Percentiles rank a stretch among this genome's conserved stretches.
phyloP scores from a whole-genome alignment of 1,140 invertebrate species.

The Lepeophtheirus salmonis region DNA sequence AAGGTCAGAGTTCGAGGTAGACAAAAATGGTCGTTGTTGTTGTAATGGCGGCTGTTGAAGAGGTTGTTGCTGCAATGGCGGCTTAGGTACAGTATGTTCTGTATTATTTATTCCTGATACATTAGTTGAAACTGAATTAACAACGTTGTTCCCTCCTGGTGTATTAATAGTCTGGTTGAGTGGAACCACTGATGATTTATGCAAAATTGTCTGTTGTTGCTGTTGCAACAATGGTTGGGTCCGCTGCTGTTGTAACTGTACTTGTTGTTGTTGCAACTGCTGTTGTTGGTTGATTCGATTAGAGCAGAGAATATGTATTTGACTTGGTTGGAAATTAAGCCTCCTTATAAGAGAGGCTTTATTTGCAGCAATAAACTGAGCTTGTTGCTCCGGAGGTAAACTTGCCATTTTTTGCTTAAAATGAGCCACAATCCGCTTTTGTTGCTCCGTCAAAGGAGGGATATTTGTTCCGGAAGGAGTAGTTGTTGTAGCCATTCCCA shows the following conservation, averaged over 20 bases:
- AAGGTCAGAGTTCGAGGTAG: no score
- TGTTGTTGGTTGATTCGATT: no score
- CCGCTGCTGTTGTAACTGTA: no score
- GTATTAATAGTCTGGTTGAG: background rate
- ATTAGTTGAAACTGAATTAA: background rate
- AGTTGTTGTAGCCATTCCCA: background rate
- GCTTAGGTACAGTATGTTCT: background rate
- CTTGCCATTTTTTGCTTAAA: constrained; percentile 15
- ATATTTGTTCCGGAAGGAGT: background rate
- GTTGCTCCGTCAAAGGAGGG: constrained; percentile 10
- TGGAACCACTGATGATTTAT: background rate
- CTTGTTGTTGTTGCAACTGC: no score
- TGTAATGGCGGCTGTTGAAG: no score
- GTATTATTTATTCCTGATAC: background rate
- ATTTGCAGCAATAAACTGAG: constrained; percentile 6
- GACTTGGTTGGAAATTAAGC: constrained; percentile 17
- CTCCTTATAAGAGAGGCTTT: constrained; percentile 3
- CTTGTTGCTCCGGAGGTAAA: constrained; percentile 14
- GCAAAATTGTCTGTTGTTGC: no score
- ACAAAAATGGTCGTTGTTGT: no score
- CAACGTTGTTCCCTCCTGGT: background rate
- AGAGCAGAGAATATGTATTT: constrained; percentile 6
- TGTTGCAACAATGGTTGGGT: background rate
- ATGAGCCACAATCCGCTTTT: constrained; percentile 10
- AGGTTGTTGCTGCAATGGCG: no score